A percentile compares a stretch with the other conserved stretches of the same genome.
These are phyloP conservation scores for Campoplex nolae DNA, from an alignment of 2,888 invertebrate species.

Conservation along the genomic window DNA sequence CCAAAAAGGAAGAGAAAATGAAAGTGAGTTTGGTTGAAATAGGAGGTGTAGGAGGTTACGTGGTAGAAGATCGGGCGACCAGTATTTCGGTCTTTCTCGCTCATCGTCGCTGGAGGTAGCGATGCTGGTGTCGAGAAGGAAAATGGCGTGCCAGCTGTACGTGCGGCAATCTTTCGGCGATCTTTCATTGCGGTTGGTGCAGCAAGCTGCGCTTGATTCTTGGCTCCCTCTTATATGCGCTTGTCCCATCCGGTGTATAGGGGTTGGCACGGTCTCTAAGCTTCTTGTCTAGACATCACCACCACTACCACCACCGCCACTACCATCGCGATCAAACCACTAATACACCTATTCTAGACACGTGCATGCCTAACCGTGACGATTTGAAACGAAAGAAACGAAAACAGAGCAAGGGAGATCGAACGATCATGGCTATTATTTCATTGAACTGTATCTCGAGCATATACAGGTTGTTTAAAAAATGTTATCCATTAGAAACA, in stretches of 20 bases:
- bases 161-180: slow-evolving; percentile 80
- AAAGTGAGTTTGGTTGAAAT: slow-evolving; percentile 42
- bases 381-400: slow-evolving; percentile 15
- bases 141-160: slow-evolving; percentile 74
- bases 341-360: slow-evolving; percentile 25
- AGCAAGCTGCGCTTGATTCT: slow-evolving; percentile 57
- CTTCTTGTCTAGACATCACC: slow-evolving; percentile 40
- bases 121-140: slow-evolving; percentile 61
- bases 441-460: neutral
- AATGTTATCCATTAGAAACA: neutral
- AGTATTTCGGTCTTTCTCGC: slow-evolving; percentile 55
- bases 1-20: slow-evolving; percentile 55
- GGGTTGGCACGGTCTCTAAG: slow-evolving; percentile 42
- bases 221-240: slow-evolving; percentile 42
- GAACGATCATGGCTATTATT: slow-evolving; percentile 34
- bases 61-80: slow-evolving; percentile 65
- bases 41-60: slow-evolving; percentile 48
- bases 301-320: slow-evolving; percentile 11
- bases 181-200: slow-evolving; percentile 76
- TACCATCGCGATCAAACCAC: slow-evolving; percentile 9
- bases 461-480: neutral
- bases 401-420: slow-evolving; percentile 22
- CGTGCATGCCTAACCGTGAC: slow-evolving; percentile 17
- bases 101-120: slow-evolving; percentile 33
- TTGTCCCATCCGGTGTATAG: slow-evolving; percentile 23